These are phyloP conservation scores for Metalampra italica DNA, from an alignment of 2,888 invertebrate species.

Conservation along the genomic window DNA sequence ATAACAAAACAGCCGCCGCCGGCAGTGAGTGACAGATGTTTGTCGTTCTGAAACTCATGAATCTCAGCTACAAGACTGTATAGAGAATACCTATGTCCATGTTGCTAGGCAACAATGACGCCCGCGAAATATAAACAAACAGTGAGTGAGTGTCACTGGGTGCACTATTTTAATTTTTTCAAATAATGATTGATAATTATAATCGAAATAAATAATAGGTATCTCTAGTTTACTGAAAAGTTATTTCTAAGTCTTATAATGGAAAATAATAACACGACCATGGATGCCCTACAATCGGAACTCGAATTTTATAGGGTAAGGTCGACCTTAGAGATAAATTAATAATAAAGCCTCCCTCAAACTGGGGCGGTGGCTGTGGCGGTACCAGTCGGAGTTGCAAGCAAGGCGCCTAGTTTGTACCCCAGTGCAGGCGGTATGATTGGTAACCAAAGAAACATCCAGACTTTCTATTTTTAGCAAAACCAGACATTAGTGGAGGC, in stretches of 20 bases:
- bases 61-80: neutral
- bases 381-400: too few species aligned
- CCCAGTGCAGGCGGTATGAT: too few species aligned
- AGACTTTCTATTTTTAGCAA: slow-evolving; percentile 34
- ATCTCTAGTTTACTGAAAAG: neutral
- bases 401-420: too few species aligned
- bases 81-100: neutral
- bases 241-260: slow-evolving; percentile 20
- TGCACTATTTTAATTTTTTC: too few species aligned
- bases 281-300: slow-evolving; percentile 64
- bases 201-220: too few species aligned
- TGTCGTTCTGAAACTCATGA: neutral
- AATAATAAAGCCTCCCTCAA: too few species aligned
- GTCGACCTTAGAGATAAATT: neutral
- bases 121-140: slow-evolving; percentile 70
- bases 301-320: slow-evolving; percentile 73
- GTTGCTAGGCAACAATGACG: slow-evolving; percentile 51
- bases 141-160: slow-evolving; percentile 6
- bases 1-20: too few species aligned
- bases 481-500: slow-evolving; percentile 61
- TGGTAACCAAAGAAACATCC: too few species aligned
- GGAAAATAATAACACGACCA: slow-evolving; percentile 30
- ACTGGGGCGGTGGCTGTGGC: too few species aligned
- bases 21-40: neutral
- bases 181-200: too few species aligned